Conservation (phyloP, 64 coral and sea anemone species). For the Pocillopora verrucosa region DNA sequence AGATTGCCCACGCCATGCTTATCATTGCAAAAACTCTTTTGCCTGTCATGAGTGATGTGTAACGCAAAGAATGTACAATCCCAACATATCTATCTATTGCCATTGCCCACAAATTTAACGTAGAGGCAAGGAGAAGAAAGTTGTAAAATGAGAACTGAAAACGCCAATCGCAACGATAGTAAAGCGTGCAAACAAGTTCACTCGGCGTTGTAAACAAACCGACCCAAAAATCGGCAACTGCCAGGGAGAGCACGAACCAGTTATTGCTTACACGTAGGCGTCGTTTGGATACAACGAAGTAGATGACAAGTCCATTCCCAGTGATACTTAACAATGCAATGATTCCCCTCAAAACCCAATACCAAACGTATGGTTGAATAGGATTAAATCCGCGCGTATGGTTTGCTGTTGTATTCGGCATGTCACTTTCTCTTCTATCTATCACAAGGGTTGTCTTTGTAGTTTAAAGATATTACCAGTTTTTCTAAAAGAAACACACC, state of each 20-base stretch:
- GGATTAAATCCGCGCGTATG: not conserved
- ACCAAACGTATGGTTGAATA: not conserved
- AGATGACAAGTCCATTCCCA: slow-evolving; percentile 43
- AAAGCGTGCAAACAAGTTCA: not conserved
- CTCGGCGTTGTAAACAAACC: slow-evolving; percentile 45
- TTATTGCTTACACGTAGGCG: slow-evolving; percentile 27
- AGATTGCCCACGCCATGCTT: not conserved
- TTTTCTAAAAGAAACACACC: not conserved
- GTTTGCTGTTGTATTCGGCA: not conserved
- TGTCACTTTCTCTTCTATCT: not conserved
- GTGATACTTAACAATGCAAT: slow-evolving; percentile 21
- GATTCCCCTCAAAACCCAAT: slow-evolving; percentile 21
- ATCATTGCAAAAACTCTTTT: not conserved
- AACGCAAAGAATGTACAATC: slow-evolving; percentile 17
- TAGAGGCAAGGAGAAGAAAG: not conserved
- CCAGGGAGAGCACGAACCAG: slow-evolving; percentile 52
- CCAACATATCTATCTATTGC: slow-evolving; percentile 16
- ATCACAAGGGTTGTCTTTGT: not conserved
- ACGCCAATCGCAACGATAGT: not conserved
- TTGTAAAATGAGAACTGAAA: slow-evolving; percentile 4
- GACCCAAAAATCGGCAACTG: slow-evolving; percentile 27
- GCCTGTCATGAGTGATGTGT: slow-evolving; percentile 1
- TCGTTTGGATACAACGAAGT: not conserved
- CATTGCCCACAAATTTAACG: slow-evolving; percentile 12
- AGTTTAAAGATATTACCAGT: not conserved